Evolutionary conservation across 2,888 invertebrate genomes (phyloP), one percentile per base, ranked within the genome.

Genomic region (Harpagoxenus sublaevis): DNA sequence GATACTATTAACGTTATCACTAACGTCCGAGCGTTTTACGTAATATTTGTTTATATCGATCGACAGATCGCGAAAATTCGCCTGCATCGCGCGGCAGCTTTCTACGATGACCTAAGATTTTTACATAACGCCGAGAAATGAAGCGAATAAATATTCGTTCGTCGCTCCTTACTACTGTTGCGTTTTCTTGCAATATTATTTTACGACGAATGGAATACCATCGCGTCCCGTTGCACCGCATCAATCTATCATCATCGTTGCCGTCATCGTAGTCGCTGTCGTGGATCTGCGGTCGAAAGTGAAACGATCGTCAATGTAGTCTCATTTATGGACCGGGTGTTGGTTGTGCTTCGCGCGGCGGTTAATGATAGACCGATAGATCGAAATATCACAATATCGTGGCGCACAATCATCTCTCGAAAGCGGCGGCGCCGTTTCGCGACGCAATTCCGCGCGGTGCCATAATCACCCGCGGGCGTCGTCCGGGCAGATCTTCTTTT

Each of bases 271-370:
- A 79, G 84, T 70, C 78, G 65, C 45, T 35, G 81, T 18, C 23
- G 85, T 51, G 66, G 85, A 83, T 74, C 60, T 62, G 83, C 57
- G 66, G 48, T 88, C 75, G 84, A 86, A 88, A 88, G 88, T 83
- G 88, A 88, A 88, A 88, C 75, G 60, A 35, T 35, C 65, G 63
- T 55, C 51, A 77, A 79, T 70, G 73, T 73, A 83, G 85, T 74
- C 66, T 84, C 73, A 55, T 85, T 82, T 35, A 35, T 57, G 23
- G 23, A 48, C 73, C 68, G 51, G 35, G 60, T 57, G 31, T 28
- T 28, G 68, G 0, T 35, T 45, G 57, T n/a, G n/a, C 18, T 23
- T 23, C 48, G 48, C 60, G 60, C 39, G 60, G n/a, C 53, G 23
- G n/a, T 55, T 78, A 75, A 75, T 82, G 31, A 75, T 62, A 55